A percentile compares a stretch with the other conserved stretches of the same genome.
These are phyloP conservation scores for Odontamblyopus rebecca DNA, from an alignment of 2,797 vertebrate genomes.

Conservation along the genomic window DNA sequence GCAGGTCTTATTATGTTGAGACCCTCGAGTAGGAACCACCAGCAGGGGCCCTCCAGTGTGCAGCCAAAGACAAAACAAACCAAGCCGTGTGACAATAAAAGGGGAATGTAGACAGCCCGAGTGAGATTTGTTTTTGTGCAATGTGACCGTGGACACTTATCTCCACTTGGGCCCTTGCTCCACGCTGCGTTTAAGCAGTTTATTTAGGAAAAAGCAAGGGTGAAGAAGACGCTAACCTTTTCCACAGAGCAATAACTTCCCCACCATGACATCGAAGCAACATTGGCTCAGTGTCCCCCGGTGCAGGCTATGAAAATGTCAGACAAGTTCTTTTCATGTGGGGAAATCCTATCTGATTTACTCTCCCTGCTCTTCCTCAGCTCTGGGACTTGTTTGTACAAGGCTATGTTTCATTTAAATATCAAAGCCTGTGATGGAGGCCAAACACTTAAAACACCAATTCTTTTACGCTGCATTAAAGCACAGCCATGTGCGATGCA, in stretches of 20 bases:
- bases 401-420: conserved; percentile 79
- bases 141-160: conserved; percentile 54
- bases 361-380: conserved; percentile 53
- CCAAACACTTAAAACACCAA: conserved; percentile 73
- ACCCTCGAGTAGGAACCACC: conserved; percentile 37
- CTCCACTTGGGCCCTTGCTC: conserved; percentile 35
- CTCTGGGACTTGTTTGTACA: conserved; percentile 67
- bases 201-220: conserved; percentile 55
- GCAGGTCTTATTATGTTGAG: conserved; percentile 37
- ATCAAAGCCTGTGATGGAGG: conserved; percentile 76
- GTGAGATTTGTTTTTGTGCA: conserved; percentile 51
- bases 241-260: conserved; percentile 72
- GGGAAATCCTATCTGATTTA: conserved; percentile 77
- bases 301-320: conserved; percentile 72
- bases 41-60: conserved; percentile 36
- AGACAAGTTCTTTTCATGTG: conserved; percentile 73
- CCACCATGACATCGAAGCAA: conserved; percentile 74
- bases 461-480: conserved; percentile 60
- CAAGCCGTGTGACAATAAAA: conserved; percentile 57
- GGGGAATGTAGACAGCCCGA: conserved; percentile 39
- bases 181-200: conserved; percentile 64
- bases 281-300: conserved; percentile 69
- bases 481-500: conserved; percentile 57
- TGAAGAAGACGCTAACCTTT: conserved; percentile 73
- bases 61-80: conserved; percentile 62